phyloP scores from a whole-genome alignment of 2,888 invertebrate species.

The Ichneumoninae sp. region DNA sequence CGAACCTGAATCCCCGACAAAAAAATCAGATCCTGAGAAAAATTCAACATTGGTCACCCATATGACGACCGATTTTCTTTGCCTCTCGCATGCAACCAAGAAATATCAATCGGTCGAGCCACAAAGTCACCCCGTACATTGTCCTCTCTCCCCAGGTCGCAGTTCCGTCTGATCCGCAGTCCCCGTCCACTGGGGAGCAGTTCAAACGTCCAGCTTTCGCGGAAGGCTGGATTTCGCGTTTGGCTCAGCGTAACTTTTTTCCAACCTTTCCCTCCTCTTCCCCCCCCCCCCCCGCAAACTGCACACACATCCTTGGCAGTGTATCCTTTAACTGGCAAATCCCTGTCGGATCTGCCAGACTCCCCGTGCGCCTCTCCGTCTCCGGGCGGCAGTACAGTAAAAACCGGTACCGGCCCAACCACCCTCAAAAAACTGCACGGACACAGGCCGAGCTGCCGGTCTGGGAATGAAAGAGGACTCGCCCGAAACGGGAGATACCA shows the following conservation, averaged over 20 bases:
- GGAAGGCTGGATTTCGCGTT: background rate
- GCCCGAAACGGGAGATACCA: conserved; percentile 40
- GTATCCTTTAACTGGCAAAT: conserved; percentile 70
- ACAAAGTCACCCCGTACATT: background rate
- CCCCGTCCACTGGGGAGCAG: background rate
- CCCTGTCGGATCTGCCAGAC: conserved; percentile 66
- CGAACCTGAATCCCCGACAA: no score
- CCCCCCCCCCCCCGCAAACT: background rate
- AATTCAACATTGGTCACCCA: no score
- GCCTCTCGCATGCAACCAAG: background rate
- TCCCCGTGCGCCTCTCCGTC: conserved; percentile 23
- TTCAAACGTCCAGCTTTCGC: conserved; percentile 5
- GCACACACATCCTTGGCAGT: conserved; percentile 53
- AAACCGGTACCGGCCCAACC: conserved; percentile 32
- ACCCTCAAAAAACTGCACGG: background rate
- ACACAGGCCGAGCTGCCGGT: background rate
- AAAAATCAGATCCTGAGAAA: no score
- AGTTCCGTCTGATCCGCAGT: background rate
- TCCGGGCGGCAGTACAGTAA: conserved; percentile 26
- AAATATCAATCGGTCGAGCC: background rate
- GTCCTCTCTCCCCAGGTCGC: background rate
- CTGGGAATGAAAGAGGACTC: conserved; percentile 19
- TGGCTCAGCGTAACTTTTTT: conserved; percentile 39
- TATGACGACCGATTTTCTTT: background rate
- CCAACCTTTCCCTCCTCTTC: background rate